Conservation (phyloP, 2,113 vertebrate genomes). For the Myodes glareolus region DNA sequence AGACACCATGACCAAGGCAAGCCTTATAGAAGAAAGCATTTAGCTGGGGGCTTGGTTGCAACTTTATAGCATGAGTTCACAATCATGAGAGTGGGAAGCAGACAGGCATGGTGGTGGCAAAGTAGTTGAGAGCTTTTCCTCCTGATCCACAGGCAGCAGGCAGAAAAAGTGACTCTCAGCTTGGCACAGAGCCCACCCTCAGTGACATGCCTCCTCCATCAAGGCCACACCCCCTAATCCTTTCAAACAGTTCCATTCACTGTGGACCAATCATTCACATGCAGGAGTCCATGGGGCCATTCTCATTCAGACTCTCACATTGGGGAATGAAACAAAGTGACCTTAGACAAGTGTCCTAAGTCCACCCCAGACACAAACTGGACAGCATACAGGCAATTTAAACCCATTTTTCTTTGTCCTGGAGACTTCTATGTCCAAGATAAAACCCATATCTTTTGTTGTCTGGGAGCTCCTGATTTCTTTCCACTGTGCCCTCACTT, state of each 20-base stretch:
- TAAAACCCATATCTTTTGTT: neutral
- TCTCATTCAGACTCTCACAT: neutral
- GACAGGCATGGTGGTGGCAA: no score
- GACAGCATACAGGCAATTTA: no score
- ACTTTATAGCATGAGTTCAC: neutral
- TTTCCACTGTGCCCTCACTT: neutral
- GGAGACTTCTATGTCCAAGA: neutral
- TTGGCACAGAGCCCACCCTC: neutral
- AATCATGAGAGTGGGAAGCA: neutral
- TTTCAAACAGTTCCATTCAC: neutral
- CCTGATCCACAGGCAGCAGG: neutral
- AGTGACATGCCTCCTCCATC: neutral
- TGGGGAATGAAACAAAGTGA: neutral
- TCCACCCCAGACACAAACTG: neutral
- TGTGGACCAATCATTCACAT: neutral
- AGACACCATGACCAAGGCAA: neutral
- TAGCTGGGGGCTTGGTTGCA: neutral
- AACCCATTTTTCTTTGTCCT: neutral
- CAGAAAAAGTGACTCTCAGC: neutral
- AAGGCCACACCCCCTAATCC: neutral
- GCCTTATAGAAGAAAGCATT: neutral
- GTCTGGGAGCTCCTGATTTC: neutral
- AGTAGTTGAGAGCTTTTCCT: neutral
- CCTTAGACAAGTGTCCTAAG: neutral
- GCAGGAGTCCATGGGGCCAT: no score